These are phyloP conservation scores for Toxonevra muliebris DNA, from an alignment of 2,888 invertebrate genomes.

Conservation along the genomic window DNA sequence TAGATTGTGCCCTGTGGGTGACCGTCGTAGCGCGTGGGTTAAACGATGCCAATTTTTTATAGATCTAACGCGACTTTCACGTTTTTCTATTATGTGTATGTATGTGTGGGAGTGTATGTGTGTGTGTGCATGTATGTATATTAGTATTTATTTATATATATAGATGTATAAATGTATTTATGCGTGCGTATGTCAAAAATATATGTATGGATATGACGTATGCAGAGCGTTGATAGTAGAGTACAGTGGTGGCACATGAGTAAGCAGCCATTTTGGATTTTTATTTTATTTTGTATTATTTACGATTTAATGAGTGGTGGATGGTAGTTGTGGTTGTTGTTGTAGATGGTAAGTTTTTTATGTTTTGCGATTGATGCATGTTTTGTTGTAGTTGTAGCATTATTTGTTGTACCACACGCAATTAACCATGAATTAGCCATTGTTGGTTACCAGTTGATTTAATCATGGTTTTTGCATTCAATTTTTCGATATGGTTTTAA, in stretches of 20 bases:
- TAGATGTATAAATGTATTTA: constrained; percentile 1
- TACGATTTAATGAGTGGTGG: constrained; percentile 13
- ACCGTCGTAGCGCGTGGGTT: constrained; percentile 66
- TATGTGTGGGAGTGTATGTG: constrained; percentile 31
- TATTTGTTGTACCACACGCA: constrained; percentile 42
- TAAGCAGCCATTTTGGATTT: constrained; percentile 17
- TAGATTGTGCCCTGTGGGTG: constrained; percentile 85
- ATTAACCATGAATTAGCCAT: constrained; percentile 56
- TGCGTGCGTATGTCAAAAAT: constrained; percentile 4
- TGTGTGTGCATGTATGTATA: constrained; percentile 27
- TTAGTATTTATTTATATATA: constrained; percentile 7
- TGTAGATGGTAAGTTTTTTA: constrained; percentile 14
- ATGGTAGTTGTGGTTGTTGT: constrained; percentile 19
- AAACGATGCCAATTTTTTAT: constrained; percentile 66
- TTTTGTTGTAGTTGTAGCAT: constrained; percentile 21
- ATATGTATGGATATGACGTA: constrained; percentile 7
- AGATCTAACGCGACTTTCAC: constrained; percentile 65
- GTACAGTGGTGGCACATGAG: background rate
- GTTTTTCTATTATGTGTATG: constrained; percentile 58
- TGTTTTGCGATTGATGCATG: constrained; percentile 16
- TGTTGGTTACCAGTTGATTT: constrained; percentile 22
- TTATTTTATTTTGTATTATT: constrained; percentile 15
- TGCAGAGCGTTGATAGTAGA: constrained; percentile 3
- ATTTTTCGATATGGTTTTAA: constrained; percentile 30
- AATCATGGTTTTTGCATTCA: constrained; percentile 12